Evolutionary conservation across 1,140 invertebrate species (phyloP), one percentile per base, ranked within the genome.

Genomic region (Brachionus plicatilis): DNA sequence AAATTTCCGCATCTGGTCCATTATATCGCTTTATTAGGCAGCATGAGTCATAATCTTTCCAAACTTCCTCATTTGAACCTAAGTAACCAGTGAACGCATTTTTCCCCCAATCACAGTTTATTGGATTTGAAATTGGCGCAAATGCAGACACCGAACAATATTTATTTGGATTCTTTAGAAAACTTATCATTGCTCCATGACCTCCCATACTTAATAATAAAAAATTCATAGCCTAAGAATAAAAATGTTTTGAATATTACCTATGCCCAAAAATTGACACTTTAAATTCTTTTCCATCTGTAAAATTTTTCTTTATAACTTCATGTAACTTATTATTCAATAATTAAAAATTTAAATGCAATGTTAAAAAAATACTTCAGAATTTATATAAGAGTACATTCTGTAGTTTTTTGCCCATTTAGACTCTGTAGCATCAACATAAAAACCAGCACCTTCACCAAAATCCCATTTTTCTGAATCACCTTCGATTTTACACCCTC

Each of bases 351-450:
- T 37, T 37, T 0, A 37, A 37, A 37, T 6, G 6, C 27, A 37
- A 37, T 7, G 33, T 37, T 37, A 37, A 37, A 1, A 37, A 37
- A 60, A 56, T 37, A 90, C 90, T 87, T 99, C 97, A 86, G 93
- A 92, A 8, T 95, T 96, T n/a, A 99, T 90, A 87, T 99, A 99
- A 65, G 94, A 95, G 87, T 93, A 98, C 97, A 99, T 99, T 87
- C 93, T 92, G 86, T 98, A 99, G 90, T 99, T 93, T 75, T 93
- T 93, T 50, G 93, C 93, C 96, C 96, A 99, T 80, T 95, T 95
- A 37, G 94, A 93, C 86, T 93, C 90, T 0, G 93, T 94, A 3
- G 97, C 96, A 91, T 99, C 94, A 0, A 99, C 90, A 90, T 99
- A 99, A 89, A 98, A 99, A 2, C 96, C 95, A 86, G 97, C 97